Conservation (phyloP, 23 tunicate species). For the Ascidia mentula region DNA sequence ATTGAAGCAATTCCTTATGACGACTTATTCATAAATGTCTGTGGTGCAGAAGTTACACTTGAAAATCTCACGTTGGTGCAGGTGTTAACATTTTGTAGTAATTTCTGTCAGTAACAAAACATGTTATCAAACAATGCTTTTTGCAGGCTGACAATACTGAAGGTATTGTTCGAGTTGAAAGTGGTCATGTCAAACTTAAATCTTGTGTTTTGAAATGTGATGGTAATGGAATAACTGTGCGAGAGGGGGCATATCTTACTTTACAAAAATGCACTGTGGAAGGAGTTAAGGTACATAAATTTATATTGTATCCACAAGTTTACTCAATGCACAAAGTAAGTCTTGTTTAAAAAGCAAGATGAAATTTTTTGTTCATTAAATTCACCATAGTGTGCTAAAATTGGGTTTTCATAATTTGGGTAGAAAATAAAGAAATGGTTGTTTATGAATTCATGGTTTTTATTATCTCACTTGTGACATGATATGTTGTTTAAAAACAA, state of each 20-base stretch:
- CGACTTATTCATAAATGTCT: conserved; percentile 84
- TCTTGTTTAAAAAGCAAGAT: not conserved
- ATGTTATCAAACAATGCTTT: not conserved
- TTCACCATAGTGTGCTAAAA: too few species aligned
- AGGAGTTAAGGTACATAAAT: conserved; percentile 69
- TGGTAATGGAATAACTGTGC: conserved; percentile 76
- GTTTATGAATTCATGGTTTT: too few species aligned
- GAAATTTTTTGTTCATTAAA: too few species aligned
- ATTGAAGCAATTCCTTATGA: conserved; percentile 80
- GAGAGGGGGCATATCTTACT: conserved; percentile 68
- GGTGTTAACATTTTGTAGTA: conserved; percentile 23
- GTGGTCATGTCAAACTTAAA: conserved; percentile 67
- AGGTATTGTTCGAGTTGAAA: conserved; percentile 86
- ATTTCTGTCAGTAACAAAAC: not conserved
- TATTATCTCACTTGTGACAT: too few species aligned
- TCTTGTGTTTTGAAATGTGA: conserved; percentile 75
- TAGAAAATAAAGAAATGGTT: too few species aligned
- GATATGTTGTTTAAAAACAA: too few species aligned
- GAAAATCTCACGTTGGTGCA: conserved; percentile 84
- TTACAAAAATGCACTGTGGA: conserved; percentile 40
- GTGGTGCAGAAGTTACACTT: conserved; percentile 53
- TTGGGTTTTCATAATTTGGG: too few species aligned
- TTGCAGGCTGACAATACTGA: conserved; percentile 85
- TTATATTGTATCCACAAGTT: not conserved
- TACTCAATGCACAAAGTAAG: not conserved